Evolutionary conservation across 2,797 vertebrate genomes (phyloP), one percentile per base, ranked within the genome.

Genomic region (Botia kubotai): DNA sequence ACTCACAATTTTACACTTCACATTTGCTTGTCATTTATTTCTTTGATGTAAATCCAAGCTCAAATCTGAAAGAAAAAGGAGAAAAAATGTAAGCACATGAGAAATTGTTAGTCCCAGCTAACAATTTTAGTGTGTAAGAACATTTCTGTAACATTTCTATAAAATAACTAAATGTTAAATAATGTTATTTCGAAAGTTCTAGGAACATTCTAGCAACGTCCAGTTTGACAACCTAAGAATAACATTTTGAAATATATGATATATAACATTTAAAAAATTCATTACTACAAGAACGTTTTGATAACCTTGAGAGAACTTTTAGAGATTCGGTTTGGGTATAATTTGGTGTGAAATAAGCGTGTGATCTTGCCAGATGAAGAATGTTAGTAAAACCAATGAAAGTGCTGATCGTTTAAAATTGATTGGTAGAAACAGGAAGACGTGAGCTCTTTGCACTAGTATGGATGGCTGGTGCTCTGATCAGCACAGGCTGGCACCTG

Each of bases 21-120:
- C n/a, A 26, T 50, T 66, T 17, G 16, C 63, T 73, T 57, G 58
- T 72, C 70, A 71, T 55, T 48, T 46, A 80, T 29, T 43, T 23
- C 71, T 67, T 80, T 80, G 71, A 74, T 73, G 4, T 74, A 57
- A 72, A 66, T 67, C 74, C 74, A 39, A 65, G 46, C 39, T 76
- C 46, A 58, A 67, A 57, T 55, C 68, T 33, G 23, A 72, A 48
- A 43, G 16, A 19, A 66, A 46, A 36, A 69, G 65, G 60, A 1
- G 0, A 19, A 39, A 71, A 39, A 71, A 58, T 57, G 52, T 4
- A 50, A 48, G 14, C 23, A 50, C 16, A 29, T 13, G 17, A 33
- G 19, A 55, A 39, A 16, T 0, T 4, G 65, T 53, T 5, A 33
- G 33, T 33, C 4, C 33, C 33, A 33, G 33, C 33, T 33, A 33